Base-by-base conservation (phyloP, 2,797 vertebrate genomes). In the Artibeus jamaicensis region DNA sequence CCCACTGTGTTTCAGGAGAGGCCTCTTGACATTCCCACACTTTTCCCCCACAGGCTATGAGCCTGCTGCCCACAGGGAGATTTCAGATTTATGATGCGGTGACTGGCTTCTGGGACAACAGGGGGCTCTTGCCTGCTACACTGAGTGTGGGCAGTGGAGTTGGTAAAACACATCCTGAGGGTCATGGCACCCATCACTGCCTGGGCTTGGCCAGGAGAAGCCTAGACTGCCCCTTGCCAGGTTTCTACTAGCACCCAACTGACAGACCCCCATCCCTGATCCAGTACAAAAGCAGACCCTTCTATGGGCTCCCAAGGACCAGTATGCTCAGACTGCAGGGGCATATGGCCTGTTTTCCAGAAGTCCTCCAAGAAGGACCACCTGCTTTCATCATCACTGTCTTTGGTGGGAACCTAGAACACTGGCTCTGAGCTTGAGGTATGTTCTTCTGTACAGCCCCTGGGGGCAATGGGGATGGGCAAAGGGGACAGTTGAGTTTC, bases 261-360 rank as follows among this genome's bases (percentile, higher is more conserved):
- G 48, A 76, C n/a, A 6, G 37, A 22, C 14, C 32, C 42, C 26
- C 8, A n/a, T 71, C 24, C 70, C 46, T 37, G 83, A 34, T 46
- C 22, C 16, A 71, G 16, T 32, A 73, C 9, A 6, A 55, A 78
- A 59, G 67, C 57, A 83, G 37, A 7, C n/a, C 46, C 26, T 76
- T 46, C 57, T 2, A 2, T 55, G 68, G n/a, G 3, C 4, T 71
- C 12, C 21, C 0, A 0, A 9, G 21, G 15, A 3, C 19, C 22
- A 5, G 39, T 37, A 22, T 44, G 19, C 48, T 81, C 11, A 71
- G 71, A 50, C 2, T 9, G 44, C 59, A 0, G 3, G 14, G 62
- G 14, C 14, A 85, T 19, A n/a, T 68, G 29, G n/a, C n/a, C 48
- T 42, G 18, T 24, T 34, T 87, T 84, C 55, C 14, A n/a, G 62